Percentiles rank a stretch among this genome's conserved stretches.
Evolutionary conservation across 2,888 invertebrate species (phyloP).

Genomic region (Polydesmus complanatus): DNA sequence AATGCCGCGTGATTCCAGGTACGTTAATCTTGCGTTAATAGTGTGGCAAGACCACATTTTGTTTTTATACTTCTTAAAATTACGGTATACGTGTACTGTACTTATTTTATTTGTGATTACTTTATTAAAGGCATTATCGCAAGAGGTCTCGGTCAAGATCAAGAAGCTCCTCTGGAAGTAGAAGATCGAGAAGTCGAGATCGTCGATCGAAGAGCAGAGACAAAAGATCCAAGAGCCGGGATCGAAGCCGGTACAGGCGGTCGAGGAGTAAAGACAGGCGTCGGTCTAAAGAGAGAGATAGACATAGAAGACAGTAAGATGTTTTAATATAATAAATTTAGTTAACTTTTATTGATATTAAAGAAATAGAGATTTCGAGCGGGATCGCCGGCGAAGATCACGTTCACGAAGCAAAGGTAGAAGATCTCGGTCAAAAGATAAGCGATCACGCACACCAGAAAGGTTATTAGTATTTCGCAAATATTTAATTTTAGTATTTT

Average conservation of each 20-base stretch:
- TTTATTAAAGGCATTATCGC: constrained; percentile 11
- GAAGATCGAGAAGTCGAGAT: constrained; percentile 16
- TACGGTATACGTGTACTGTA: not conserved
- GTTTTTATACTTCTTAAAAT: not conserved
- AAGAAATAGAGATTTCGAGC: constrained; percentile 15
- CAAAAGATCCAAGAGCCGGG: not conserved
- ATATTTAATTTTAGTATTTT: not conserved
- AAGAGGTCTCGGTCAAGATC: constrained; percentile 22
- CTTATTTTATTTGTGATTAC: constrained; percentile 4
- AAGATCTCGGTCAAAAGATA: constrained; percentile 20
- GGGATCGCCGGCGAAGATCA: constrained; percentile 19
- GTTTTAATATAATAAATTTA: not conserved
- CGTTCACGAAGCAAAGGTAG: constrained; percentile 22
- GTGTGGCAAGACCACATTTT: not conserved
- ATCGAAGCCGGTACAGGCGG: constrained; percentile 14
- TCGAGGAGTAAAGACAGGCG: constrained; percentile 20
- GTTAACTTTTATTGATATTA: constrained; percentile 11
- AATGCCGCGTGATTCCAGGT: constrained; percentile 12
- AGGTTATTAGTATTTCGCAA: not conserved
- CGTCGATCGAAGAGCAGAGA: constrained; percentile 13
- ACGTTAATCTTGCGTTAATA: not conserved
- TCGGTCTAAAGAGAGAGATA: constrained; percentile 20
- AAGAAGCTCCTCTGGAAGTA: constrained; percentile 23
- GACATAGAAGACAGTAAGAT: constrained; percentile 17
- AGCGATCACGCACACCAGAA: not conserved